Evolutionary conservation across 2,888 invertebrate genomes (phyloP).

Genomic region (Luffia ferchaultella): DNA sequence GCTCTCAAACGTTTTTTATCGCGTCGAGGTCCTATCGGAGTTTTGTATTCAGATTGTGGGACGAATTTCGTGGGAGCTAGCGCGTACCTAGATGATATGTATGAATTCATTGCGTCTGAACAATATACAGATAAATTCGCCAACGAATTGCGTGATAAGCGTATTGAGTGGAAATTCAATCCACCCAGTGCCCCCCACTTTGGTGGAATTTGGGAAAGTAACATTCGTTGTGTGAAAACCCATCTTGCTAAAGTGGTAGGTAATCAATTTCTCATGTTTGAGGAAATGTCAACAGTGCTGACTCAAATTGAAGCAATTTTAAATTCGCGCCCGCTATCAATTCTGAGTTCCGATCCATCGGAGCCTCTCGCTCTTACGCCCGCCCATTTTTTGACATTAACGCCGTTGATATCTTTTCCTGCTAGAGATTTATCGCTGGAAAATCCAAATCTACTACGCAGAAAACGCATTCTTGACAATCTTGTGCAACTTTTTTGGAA

Average conservation of each 20-base stretch:
- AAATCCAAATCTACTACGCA: not conserved
- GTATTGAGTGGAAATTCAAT: constrained; percentile 2
- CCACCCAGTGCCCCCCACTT: no score
- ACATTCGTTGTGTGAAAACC: not conserved
- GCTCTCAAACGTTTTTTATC: constrained; percentile 6
- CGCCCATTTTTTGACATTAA: constrained; percentile 11
- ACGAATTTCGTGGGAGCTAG: constrained; percentile 6
- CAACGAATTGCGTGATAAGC: no score
- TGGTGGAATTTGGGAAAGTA: no score
- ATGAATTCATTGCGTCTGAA: constrained; percentile 9
- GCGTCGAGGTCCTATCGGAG: constrained; percentile 1
- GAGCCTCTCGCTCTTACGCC: no score
- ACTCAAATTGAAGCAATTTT: constrained; percentile 4
- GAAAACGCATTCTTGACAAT: constrained; percentile 9
- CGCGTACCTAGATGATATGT: constrained; percentile 1
- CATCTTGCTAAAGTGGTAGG: no score
- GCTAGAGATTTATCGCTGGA: not conserved
- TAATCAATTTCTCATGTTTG: not conserved
- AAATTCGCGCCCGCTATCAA: constrained; percentile 1
- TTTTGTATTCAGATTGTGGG: constrained; percentile 4
- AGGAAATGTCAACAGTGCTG: not conserved
- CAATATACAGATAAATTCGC: no score
- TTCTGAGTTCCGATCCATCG: no score
- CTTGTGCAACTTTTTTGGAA: constrained; percentile 11
- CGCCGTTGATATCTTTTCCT: constrained; percentile 10